These are phyloP conservation scores for Andrena haemorrhoa DNA, from an alignment of 2,888 invertebrate species.

Conservation along the genomic window DNA sequence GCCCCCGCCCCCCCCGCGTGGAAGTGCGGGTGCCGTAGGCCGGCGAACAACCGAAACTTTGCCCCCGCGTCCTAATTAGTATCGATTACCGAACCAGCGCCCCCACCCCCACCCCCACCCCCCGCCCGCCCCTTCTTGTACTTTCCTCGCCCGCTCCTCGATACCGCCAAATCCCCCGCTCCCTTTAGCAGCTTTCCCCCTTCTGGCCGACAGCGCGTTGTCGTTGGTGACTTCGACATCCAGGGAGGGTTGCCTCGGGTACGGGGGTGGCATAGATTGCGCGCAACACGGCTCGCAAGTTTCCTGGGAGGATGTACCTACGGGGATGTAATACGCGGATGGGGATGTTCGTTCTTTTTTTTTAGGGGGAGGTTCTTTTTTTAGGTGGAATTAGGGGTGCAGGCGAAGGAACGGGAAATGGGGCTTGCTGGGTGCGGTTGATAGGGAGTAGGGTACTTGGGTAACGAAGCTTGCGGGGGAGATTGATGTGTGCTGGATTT, in stretches of 20 bases:
- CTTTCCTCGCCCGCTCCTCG: constrained; percentile 29
- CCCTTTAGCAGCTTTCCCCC: neutral
- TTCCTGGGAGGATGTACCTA: neutral
- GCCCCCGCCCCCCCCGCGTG: neutral
- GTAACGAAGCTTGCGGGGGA: no score
- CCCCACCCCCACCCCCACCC: no score
- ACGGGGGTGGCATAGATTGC: constrained; percentile 38
- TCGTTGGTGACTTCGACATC: constrained; percentile 28
- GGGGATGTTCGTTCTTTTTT: no score
- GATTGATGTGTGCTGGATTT: no score
- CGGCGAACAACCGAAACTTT: constrained; percentile 61
- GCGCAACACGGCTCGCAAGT: constrained; percentile 11
- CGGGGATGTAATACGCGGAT: no score
- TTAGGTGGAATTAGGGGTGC: no score
- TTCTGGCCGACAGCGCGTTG: constrained; percentile 3
- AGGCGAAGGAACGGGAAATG: no score
- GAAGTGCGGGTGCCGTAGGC: constrained; percentile 15
- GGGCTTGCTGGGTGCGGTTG: no score
- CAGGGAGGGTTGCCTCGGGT: neutral
- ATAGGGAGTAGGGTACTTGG: no score
- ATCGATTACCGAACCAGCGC: constrained; percentile 69
- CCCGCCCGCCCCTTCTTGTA: constrained; percentile 9
- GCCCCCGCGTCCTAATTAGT: constrained; percentile 69
- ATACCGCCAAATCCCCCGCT: neutral
- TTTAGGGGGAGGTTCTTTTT: no score